Percentiles rank a stretch among this genome's conserved stretches.
phyloP scores from a whole-genome alignment of 2,797 vertebrate genomes.

The Podarcis lilfordi region DNA sequence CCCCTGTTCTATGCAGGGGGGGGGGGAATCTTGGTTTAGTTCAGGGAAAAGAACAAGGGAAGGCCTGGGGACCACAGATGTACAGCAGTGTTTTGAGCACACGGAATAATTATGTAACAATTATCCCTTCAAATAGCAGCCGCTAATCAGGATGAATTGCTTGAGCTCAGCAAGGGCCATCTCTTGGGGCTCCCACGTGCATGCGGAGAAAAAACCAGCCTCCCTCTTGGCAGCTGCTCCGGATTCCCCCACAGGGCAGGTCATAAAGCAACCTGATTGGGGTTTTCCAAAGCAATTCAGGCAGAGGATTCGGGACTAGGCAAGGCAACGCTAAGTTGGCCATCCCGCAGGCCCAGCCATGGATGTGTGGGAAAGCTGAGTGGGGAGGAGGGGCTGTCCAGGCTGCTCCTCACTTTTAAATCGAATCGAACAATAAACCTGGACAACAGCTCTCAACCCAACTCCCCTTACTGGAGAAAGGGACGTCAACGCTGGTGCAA shows the following conservation, averaged over 20 bases:
- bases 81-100: neutral
- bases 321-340: neutral
- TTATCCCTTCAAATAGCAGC: constrained; percentile 25
- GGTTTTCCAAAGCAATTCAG: neutral
- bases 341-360: neutral
- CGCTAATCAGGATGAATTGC: constrained; percentile 1
- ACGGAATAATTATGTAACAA: constrained; percentile 12
- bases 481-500: neutral
- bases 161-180: neutral
- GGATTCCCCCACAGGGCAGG: neutral
- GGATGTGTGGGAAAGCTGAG: neutral
- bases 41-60: neutral
- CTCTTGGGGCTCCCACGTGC: neutral
- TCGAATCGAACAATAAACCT: neutral
- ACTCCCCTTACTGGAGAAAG: neutral
- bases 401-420: neutral
- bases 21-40: no score
- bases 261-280: neutral
- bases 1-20: neutral
- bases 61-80: neutral
- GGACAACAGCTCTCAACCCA: neutral
- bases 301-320: neutral
- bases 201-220: neutral
- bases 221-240: neutral
- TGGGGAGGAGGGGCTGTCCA: neutral